Evolutionary conservation across 2,113 vertebrate genomes (phyloP).

Genomic region (Pelobates fuscus): DNA sequence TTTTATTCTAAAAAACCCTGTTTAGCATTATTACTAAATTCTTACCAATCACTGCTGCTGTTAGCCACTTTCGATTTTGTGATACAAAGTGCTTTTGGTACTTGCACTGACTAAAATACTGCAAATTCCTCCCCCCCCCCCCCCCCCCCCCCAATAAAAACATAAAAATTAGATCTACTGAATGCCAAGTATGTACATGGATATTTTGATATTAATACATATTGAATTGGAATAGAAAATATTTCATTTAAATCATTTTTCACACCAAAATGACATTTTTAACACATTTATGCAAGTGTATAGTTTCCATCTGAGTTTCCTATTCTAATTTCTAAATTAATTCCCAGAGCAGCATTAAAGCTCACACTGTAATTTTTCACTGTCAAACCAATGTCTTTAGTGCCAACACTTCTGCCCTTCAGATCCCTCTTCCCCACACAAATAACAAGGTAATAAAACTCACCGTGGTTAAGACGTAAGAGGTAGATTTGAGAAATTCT

Average conservation of each 20-base stretch:
- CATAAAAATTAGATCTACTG: too few species aligned
- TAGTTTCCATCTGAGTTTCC: slow-evolving; percentile 16
- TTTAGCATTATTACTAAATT: too few species aligned
- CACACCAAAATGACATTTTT: slow-evolving; percentile 16
- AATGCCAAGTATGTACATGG: too few species aligned
- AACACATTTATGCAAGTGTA: slow-evolving; percentile 34
- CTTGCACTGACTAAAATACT: too few species aligned
- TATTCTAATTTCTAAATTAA: slow-evolving; percentile 41
- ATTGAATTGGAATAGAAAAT: not conserved
- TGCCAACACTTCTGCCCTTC: slow-evolving; percentile 30
- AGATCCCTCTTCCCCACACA: not conserved
- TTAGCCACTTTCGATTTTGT: too few species aligned
- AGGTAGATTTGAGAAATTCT: too few species aligned
- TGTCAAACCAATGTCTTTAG: slow-evolving; percentile 39
- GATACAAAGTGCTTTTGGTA: too few species aligned
- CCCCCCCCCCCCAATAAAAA: too few species aligned
- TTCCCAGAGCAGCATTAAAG: slow-evolving; percentile 13
- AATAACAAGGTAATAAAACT: slow-evolving; percentile 10
- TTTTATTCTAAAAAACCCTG: too few species aligned
- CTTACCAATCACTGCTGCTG: too few species aligned
- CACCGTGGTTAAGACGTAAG: too few species aligned
- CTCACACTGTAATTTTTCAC: slow-evolving; percentile 29
- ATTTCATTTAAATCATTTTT: not conserved
- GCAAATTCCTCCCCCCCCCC: too few species aligned
- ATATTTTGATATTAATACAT: not conserved